Conservation (phyloP, 2,113 vertebrate genomes). For the Litocranius walleri region DNA sequence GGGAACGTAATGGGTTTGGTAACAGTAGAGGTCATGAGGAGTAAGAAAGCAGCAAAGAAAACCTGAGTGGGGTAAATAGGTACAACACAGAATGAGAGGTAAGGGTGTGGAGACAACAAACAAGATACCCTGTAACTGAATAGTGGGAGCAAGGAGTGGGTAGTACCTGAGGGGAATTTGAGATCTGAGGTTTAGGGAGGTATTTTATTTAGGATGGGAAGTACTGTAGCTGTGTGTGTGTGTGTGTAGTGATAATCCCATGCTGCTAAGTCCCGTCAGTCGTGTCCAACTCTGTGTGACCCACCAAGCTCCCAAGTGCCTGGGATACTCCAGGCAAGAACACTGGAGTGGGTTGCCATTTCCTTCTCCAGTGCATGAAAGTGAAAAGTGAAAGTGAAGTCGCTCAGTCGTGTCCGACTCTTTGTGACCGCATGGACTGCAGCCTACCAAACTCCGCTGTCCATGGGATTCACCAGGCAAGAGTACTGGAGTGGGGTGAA, state of each 20-base stretch:
- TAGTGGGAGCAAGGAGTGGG: background rate
- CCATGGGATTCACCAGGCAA: no score
- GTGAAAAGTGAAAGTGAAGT: no score
- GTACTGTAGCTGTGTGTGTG: background rate
- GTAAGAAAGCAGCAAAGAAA: background rate
- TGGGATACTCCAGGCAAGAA: no score
- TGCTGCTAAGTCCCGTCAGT: no score
- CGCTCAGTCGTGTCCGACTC: no score
- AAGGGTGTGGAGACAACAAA: background rate
- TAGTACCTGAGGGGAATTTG: no score
- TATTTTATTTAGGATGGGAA: background rate
- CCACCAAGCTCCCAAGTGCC: rapidly evolving
- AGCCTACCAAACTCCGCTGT: no score
- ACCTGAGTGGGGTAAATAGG: background rate
- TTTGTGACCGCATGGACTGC: rapidly evolving
- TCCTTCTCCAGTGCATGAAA: no score
- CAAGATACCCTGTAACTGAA: background rate
- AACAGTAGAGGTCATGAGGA: background rate
- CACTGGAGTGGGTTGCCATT: no score
- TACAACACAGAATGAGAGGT: background rate
- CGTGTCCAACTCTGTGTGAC: no score
- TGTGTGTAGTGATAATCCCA: background rate
- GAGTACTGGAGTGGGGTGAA: no score
- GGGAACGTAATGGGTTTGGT: background rate
- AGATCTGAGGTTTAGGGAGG: background rate